Evolutionary conservation across 2,797 vertebrate genomes (phyloP).

Genomic region (Euphonia xanthogaster): DNA sequence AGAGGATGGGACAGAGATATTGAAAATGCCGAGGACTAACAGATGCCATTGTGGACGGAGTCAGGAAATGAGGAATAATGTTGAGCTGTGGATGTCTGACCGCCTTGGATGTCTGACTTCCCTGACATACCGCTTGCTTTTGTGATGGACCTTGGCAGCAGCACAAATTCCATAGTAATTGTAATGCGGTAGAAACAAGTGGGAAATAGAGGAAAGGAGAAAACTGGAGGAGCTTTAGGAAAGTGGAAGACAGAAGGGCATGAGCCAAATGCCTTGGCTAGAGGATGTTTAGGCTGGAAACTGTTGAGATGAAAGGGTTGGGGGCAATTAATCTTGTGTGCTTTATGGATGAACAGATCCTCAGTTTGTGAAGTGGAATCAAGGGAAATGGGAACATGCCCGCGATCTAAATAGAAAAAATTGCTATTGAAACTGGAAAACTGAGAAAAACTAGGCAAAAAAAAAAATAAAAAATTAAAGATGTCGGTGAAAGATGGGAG

Average conservation of each 20-base stretch:
- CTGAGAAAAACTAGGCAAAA: not conserved
- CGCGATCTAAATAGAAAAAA: not conserved
- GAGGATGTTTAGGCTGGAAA: not conserved
- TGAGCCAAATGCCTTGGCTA: not conserved
- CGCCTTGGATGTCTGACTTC: not conserved
- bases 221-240: not conserved
- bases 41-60: not conserved
- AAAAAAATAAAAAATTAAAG: not conserved
- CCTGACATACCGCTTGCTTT: not conserved
- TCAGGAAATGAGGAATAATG: not conserved
- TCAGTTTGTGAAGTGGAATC: not conserved
- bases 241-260: not conserved
- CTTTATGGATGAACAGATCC: not conserved
- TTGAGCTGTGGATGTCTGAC: not conserved
- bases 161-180: not conserved
- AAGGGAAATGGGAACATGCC: not conserved
- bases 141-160: not conserved
- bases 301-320: not conserved
- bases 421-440: not conserved
- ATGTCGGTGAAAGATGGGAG: not conserved
- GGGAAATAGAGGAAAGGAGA: not conserved
- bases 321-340: not conserved
- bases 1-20: not conserved
- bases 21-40: not conserved
- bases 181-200: not conserved